These are phyloP conservation scores for Wiebesia pumilae DNA, from an alignment of 1,140 invertebrate genomes.

Conservation along the genomic window DNA sequence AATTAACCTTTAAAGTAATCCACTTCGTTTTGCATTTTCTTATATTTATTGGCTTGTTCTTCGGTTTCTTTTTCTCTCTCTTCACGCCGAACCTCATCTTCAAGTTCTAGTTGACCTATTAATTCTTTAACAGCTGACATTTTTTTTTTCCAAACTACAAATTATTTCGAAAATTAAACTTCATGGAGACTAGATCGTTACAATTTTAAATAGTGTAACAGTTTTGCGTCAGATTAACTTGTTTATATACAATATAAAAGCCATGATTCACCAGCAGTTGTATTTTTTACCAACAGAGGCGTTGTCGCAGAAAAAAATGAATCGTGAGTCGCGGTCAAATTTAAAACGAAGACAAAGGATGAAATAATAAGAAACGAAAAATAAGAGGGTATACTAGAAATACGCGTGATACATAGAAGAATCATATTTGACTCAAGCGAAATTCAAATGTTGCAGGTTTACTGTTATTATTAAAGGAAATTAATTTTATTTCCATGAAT, in stretches of 20 bases:
- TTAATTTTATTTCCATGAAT: too few species aligned
- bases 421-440: too few species aligned
- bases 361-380: too few species aligned
- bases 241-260: not conserved
- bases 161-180: not conserved
- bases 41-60: conserved; percentile 44
- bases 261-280: not conserved
- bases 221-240: not conserved
- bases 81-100: conserved; percentile 15
- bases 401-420: too few species aligned
- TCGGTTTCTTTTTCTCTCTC: conserved; percentile 32
- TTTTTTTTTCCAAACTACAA: not conserved
- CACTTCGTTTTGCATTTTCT: conserved; percentile 45
- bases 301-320: not conserved
- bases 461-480: too few species aligned
- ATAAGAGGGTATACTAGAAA: too few species aligned
- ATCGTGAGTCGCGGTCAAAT: too few species aligned
- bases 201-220: not conserved
- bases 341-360: too few species aligned
- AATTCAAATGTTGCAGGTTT: too few species aligned
- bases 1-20: conserved; percentile 45
- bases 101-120: conserved; percentile 49
- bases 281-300: not conserved
- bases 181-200: too few species aligned
- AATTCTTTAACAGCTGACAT: conserved; percentile 55